Percentiles rank a stretch among this genome's conserved stretches.
These are phyloP conservation scores for Todus mexicanus DNA, from an alignment of 2,797 vertebrate genomes.

Conservation along the genomic window DNA sequence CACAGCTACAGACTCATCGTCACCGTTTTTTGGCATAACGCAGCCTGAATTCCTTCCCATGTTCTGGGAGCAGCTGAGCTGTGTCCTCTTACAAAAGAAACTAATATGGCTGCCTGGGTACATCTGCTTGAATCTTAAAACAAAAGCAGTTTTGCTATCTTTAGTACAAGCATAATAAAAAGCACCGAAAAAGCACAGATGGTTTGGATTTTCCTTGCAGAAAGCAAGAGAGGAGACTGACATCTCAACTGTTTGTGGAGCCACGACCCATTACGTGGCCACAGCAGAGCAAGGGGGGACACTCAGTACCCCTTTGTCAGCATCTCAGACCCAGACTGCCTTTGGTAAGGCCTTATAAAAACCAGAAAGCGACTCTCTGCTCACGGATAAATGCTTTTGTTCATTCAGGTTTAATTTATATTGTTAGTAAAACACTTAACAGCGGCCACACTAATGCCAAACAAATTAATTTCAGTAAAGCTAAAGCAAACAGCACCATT, in stretches of 20 bases:
- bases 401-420: background rate
- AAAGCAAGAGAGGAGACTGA: conserved; percentile 35
- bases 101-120: conserved; percentile 58
- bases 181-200: conserved; percentile 60
- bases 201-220: conserved; percentile 59
- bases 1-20: background rate
- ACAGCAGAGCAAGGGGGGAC: background rate
- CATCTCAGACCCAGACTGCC: background rate
- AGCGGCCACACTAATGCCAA: background rate
- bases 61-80: conserved; percentile 57
- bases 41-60: conserved; percentile 34
- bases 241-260: conserved; percentile 45
- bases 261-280: background rate
- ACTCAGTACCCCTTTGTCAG: conserved; percentile 21
- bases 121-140: conserved; percentile 71
- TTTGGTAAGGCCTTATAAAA: background rate
- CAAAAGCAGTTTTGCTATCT: conserved; percentile 64
- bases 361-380: background rate
- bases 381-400: conserved; percentile 11
- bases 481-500: background rate
- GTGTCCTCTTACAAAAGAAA: conserved; percentile 53
- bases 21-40: background rate
- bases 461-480: conserved; percentile 38
- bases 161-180: conserved; percentile 32
- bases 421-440: background rate